These are phyloP conservation scores for Lepidothrix coronata DNA, from an alignment of 2,113 vertebrate species.

Conservation along the genomic window DNA sequence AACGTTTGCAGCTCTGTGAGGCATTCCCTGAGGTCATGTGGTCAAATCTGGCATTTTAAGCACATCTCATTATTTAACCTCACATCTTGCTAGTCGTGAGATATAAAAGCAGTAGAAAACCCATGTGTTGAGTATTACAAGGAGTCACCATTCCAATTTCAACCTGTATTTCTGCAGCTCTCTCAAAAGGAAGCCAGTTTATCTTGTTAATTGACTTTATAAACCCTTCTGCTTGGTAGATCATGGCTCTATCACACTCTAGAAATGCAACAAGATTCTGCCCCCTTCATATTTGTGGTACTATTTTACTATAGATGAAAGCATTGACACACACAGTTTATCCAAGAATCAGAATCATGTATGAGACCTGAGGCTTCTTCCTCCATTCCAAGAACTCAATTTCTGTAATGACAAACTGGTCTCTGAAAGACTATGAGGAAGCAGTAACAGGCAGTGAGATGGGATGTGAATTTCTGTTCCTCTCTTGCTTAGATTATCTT, in stretches of 20 bases:
- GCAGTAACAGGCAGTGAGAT: neutral
- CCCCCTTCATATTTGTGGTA: neutral
- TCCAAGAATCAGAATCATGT: neutral
- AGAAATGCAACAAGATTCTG: neutral
- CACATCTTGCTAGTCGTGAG: neutral
- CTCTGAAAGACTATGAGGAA: neutral
- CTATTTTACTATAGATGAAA: neutral
- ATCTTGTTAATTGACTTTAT: neutral
- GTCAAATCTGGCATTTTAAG: neutral
- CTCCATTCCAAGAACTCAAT: neutral
- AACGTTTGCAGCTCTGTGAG: rapidly evolving
- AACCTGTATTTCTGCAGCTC: neutral
- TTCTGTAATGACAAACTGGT: neutral
- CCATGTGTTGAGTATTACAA: neutral
- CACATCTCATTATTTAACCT: neutral
- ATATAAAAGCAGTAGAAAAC: neutral
- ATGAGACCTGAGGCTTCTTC: neutral
- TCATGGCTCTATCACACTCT: neutral
- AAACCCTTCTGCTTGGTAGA: neutral
- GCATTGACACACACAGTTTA: neutral
- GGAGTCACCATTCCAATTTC: neutral
- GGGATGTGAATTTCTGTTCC: neutral
- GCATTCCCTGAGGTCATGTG: neutral
- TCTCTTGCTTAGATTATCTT: neutral
- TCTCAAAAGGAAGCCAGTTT: neutral